These are phyloP conservation scores for Eumacrocentrus americanus DNA, from an alignment of 2,888 invertebrate genomes.

Conservation along the genomic window DNA sequence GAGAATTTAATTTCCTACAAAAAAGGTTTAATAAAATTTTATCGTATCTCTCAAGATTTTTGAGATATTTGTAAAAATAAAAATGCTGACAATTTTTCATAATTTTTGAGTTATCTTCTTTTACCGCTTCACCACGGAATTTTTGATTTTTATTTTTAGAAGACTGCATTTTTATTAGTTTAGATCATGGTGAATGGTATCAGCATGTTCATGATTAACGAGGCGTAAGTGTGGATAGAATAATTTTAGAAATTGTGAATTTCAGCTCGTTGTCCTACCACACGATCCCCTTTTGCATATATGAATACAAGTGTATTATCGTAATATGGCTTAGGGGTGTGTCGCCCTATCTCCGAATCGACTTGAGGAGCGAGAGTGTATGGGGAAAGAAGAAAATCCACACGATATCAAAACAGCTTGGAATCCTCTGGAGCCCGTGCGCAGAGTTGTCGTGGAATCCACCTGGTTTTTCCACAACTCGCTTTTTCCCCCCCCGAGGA, in stretches of 20 bases:
- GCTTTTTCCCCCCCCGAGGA: slow-evolving; percentile 16
- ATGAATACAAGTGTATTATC: slow-evolving; percentile 59
- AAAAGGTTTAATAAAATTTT: too few species aligned
- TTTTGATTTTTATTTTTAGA: background rate
- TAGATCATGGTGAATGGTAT: too few species aligned
- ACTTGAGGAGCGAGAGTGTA: background rate
- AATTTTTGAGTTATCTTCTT: too few species aligned
- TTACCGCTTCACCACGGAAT: background rate
- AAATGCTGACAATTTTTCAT: background rate
- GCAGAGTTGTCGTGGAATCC: slow-evolving; percentile 14
- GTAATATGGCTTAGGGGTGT: slow-evolving; percentile 50
- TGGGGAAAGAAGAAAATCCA: slow-evolving; percentile 34
- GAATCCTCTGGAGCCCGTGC: slow-evolving; percentile 12
- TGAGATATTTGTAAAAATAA: too few species aligned
- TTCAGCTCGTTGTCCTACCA: slow-evolving; percentile 30
- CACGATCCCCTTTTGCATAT: slow-evolving; percentile 45
- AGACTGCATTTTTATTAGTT: background rate
- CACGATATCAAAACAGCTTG: slow-evolving; percentile 17
- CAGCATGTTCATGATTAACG: too few species aligned
- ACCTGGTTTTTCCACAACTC: slow-evolving; percentile 17
- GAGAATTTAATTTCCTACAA: too few species aligned
- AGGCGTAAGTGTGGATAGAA: too few species aligned
- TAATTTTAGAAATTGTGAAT: background rate
- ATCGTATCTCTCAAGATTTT: too few species aligned
- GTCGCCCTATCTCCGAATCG: slow-evolving; percentile 32